Evolutionary conservation across 2,113 vertebrate species (phyloP), one percentile per base, ranked within the genome.

Genomic region (Connochaetes taurinus): DNA sequence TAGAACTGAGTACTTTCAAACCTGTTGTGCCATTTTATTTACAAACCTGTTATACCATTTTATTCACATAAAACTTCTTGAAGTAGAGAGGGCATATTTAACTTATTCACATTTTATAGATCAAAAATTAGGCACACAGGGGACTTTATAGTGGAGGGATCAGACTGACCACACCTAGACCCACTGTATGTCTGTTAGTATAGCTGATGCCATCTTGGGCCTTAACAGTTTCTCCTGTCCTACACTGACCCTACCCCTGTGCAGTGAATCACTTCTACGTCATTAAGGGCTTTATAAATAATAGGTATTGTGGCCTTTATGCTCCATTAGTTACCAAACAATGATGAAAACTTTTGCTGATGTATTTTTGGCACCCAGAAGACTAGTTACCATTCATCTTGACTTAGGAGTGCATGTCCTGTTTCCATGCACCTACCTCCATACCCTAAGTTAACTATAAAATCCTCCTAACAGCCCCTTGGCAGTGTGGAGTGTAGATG

Each of bases 1-100:
- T 74, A 6, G 7, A 67, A 90, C 25, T 95, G 97, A 96, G 9
- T 84, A 27, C 36, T 95, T 94, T 95, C 36, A 94, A 85, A 50
- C 50, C 33, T 45, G 4, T 64, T 47, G 64, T 33, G 62, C 14
- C 6, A 50, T 95, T 95, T 93, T 14, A 62, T 50, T 91, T 57
- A 64, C 19, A 94, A 84, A 53, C 45, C 43, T 50, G 3, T 64
- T 47, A 74, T 25, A 83, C 7, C 6, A 52, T 94, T 95, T 94
- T 19, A 83, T 60, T 89, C 74, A 67, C 21, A 80, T n/a, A 71
- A 95, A 25, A 74, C 14, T 43, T 33, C 80, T 87, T 76, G 31
- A 86, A 95, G 25, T 87, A 53, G 4, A 93, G 3, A 88, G 5
- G 33, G 17, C 8, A 58, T 47, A 4, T 55, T 90, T 92, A 87